Evolutionary conservation across 1,140 invertebrate species (phyloP).

Genomic region (Formica selysi): DNA sequence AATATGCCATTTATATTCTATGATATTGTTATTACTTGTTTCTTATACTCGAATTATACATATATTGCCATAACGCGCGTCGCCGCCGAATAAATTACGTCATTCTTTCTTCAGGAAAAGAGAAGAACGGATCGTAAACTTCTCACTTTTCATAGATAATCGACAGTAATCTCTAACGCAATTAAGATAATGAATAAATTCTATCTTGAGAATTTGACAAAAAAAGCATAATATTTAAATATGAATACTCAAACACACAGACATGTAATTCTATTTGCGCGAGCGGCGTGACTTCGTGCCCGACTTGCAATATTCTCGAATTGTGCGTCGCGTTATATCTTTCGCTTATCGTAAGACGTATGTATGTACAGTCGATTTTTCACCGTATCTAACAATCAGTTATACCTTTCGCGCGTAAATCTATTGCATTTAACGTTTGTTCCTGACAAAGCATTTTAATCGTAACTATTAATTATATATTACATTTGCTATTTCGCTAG

Average conservation of each 20-base stretch:
- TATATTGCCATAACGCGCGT: constrained; percentile 54
- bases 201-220: not conserved
- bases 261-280: constrained; percentile 6
- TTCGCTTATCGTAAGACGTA: not conserved
- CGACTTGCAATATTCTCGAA: not conserved
- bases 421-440: constrained; percentile 74
- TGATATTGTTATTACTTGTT: constrained; percentile 74
- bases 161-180: not conserved
- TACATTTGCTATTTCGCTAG: constrained; percentile 50
- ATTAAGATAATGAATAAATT: not conserved
- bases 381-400: constrained; percentile 32
- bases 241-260: not conserved
- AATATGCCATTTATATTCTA: constrained; percentile 75
- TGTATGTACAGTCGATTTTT: constrained; percentile 16
- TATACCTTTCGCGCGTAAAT: constrained; percentile 39
- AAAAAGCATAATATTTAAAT: not conserved
- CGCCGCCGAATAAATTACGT: constrained; percentile 46
- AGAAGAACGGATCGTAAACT: not conserved
- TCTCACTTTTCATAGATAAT: too few species aligned
- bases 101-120: not conserved
- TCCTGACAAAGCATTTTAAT: constrained; percentile 71
- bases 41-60: constrained; percentile 60
- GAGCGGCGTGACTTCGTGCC: not conserved
- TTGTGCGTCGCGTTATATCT: not conserved
- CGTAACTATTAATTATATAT: constrained; percentile 69